Percentiles rank a stretch among this genome's conserved stretches.
Evolutionary conservation across 1,140 invertebrate genomes (phyloP).

Genomic region (Plodia interpunctella): DNA sequence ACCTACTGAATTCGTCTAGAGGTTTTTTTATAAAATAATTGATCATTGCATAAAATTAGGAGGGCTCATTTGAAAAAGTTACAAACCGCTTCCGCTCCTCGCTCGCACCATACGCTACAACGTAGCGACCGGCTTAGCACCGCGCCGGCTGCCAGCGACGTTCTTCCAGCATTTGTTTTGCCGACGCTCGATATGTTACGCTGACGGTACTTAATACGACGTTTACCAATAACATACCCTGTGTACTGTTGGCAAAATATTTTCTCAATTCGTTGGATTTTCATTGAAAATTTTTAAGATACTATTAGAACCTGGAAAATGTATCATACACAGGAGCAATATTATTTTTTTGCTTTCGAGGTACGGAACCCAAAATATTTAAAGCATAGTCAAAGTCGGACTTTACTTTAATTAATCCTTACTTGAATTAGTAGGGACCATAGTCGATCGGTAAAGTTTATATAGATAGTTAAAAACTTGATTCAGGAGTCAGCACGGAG

Average conservation of each 20-base stretch:
- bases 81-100: not conserved
- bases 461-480: not conserved
- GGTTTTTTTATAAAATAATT: no score
- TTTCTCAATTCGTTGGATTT: not conserved
- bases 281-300: no score
- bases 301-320: no score
- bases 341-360: no score
- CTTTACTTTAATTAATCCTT: no score
- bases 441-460: not conserved
- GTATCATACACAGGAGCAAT: no score
- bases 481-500: not conserved
- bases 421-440: not conserved
- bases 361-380: no score
- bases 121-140: constrained; percentile 5
- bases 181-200: not conserved
- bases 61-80: no score
- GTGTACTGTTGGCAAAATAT: no score
- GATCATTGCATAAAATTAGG: no score
- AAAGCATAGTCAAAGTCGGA: no score
- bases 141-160: constrained; percentile 5
- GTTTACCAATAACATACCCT: not conserved
- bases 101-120: constrained; percentile 4
- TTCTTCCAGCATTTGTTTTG: constrained; percentile 1
- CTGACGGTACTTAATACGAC: not conserved
- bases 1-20: no score